Evolutionary conservation across 1,140 invertebrate species (phyloP), one percentile per base, ranked within the genome.

Genomic region (Aphelenchoides fujianensis): DNA sequence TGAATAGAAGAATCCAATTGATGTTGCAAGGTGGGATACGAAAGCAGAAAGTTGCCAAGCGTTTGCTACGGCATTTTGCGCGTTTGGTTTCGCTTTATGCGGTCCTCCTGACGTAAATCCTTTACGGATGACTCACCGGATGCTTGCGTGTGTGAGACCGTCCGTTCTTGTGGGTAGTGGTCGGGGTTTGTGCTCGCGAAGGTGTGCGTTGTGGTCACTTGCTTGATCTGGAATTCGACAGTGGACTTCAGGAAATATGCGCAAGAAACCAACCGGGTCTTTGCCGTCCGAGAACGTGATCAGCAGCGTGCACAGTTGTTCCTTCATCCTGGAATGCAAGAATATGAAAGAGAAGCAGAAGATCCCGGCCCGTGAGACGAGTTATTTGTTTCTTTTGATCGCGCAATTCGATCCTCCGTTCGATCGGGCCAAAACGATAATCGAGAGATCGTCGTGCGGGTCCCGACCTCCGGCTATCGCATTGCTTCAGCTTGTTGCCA

Each of bases 171-270:
- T n/a, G 76, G 76, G 63, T 78, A 78, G 67, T 78, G 68, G 12
- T 32, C 23, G 9, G 79, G 78, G 59, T 78, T 57, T n/a, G 78
- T 77, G 57, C 78, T 80, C 23, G 69, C 31, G 59, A 78, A 78
- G 16, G 78, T 75, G 69, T 78, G 78, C 23, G 78, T 76, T 30
- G 78, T 76, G 34, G 76, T 78, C 59, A 75, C 69, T 79, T 78
- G 57, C 67, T 80, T 78, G 19, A 54, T 52, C 76, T 78, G 59
- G 28, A 76, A 77, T 12, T 23, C 23, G 32, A 73, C 16, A 28
- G 54, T 68, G 34, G 70, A 37, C 34, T 55, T 2, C 23, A 62
- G 55, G 19, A 2, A 1, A 41, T 66, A 37, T 66, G 31, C 31
- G 16, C 27, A 66, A 35, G 53, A 66, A 0, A 36, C 75, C 75